Base-by-base conservation (phyloP, 1,140 invertebrate species). In the Bombus waltoni region DNA sequence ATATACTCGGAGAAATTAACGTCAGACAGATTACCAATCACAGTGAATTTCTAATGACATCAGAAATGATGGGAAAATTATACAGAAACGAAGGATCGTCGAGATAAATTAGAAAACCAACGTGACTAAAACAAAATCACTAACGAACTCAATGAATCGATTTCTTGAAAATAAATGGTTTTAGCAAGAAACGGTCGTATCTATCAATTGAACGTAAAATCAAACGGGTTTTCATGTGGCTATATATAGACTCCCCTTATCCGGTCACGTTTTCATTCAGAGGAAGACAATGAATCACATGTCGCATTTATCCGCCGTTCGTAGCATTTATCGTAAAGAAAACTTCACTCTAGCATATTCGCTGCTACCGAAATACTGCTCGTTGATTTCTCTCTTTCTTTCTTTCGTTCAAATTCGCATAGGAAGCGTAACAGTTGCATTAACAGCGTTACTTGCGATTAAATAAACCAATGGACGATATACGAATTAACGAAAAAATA, bases 81-180 rank as follows among this genome's bases (percentile, higher is more conserved):
- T 18, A 25, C n/a, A 10, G 28, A 42, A 72, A 57, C 65, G n/a
- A 25, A 18, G 32, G 44, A 44, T 57, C 42, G 22, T 11, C 1
- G 5, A 22, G 35, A 9, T n/a, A 18, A 75, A 35, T 44, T 2
- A 25, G 71, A 84, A 62, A 72, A 47, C 2, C n/a, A 32, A 28
- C 38, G 66, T 25, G 47, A 66, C 53, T n/a, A 62, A 62, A 62
- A 62, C 59, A n/a, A 62, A n/a, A 11, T 62, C 59, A 10, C 44
- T 47, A 72, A 80, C 40, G 32, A 80, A n/a, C 5, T 22, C 47
- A n/a, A 70, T 75, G 75, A 57, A n/a, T 32, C 3, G 72, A 82
- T 81, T 86, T 81, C 71, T 76, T 38, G 62, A 47, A 68, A 68
- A 76, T 72, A 65, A 66, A 13, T 28, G 25, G n/a, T 25, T 42